Base-by-base conservation (phyloP, 2,888 invertebrate species). In the Platypus cylindrus region DNA sequence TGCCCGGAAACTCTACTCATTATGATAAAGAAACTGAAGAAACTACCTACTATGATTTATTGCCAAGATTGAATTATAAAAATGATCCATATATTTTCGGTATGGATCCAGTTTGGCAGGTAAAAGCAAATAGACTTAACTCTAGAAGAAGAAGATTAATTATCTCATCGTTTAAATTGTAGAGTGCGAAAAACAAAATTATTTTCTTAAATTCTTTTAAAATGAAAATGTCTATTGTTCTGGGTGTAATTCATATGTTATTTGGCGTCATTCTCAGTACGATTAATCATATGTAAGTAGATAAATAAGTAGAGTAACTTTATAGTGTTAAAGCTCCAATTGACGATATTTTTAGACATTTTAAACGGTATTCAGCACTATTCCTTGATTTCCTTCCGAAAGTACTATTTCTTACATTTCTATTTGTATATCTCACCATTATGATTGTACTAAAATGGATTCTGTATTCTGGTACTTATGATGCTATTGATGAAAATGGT, bases 131-230 rank as follows among this genome's bases (percentile, higher is more conserved):
- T 20, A 8, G 7, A 20, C 22, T 20, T 8, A 7, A 8, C 8
- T 20, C 7, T 20, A 8, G 7, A 7, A 8, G 22, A 20, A 8
- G 8, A 20, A 20, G 22, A n/a, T n/a, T n/a, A n/a, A n/a, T n/a
- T n/a, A n/a, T n/a, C n/a, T n/a, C n/a, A n/a, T 7, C n/a, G n/a
- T 15, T 30, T 17, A 17, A 9, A 17, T 70, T 46, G 64, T 45
- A 62, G 55, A 35, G 64, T 12, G 63, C 81, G 18, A 71, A 73
- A 38, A 94, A 94, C 64, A 91, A 93, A 64, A 90, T 95, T 48
- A 82, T 89, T 43, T 94, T 93, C 65, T 64, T 86, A 43, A 95
- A 95, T 65, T 87, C 91, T 0, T 89, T 82, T 68, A 95, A 95
- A 67, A 95, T 94, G 94, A 87, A 90, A 57, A 65, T 93, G 42